These are phyloP conservation scores for Panzeria rudis DNA, from an alignment of 2,888 invertebrate genomes.

Conservation along the genomic window DNA sequence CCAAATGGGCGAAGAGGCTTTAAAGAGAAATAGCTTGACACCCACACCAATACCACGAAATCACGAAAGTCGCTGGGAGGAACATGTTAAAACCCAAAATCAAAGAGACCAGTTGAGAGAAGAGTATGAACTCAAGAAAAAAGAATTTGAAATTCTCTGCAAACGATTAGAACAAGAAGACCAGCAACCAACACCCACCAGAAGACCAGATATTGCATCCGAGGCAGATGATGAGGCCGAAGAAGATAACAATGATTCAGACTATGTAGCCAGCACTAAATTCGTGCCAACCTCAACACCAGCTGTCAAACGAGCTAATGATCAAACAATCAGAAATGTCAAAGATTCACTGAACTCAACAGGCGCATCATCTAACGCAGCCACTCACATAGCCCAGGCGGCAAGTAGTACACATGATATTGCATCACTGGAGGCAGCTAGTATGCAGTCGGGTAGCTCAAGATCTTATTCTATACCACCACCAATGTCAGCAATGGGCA, in stretches of 20 bases:
- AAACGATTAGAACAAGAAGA: slow-evolving; percentile 77
- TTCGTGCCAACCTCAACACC: slow-evolving; percentile 59
- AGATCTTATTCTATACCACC: slow-evolving; percentile 83
- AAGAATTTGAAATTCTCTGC: slow-evolving; percentile 80
- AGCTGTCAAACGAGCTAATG: slow-evolving; percentile 42
- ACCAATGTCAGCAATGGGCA: slow-evolving; percentile 79
- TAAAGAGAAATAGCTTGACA: slow-evolving; percentile 79
- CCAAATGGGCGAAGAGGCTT: slow-evolving; percentile 80
- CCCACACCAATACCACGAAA: slow-evolving; percentile 78
- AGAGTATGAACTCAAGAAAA: slow-evolving; percentile 82
- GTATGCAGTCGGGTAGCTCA: slow-evolving; percentile 82
- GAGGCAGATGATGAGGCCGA: slow-evolving; percentile 81
- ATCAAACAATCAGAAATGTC: slow-evolving; percentile 37
- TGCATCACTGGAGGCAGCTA: slow-evolving; percentile 81
- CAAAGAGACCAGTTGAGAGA: slow-evolving; percentile 79
- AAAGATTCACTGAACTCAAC: slow-evolving; percentile 72
- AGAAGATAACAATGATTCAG: slow-evolving; percentile 77
- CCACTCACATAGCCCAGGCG: slow-evolving; percentile 79
- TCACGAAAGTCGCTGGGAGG: slow-evolving; percentile 73
- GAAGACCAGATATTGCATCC: slow-evolving; percentile 73
- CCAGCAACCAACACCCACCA: slow-evolving; percentile 43
- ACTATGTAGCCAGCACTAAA: slow-evolving; percentile 69
- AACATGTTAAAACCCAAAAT: slow-evolving; percentile 73
- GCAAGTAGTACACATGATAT: slow-evolving; percentile 77
- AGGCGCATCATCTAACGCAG: slow-evolving; percentile 70